phyloP scores from a whole-genome alignment of 2,113 vertebrate species.

The pig (Sus scrofa) region DNA sequence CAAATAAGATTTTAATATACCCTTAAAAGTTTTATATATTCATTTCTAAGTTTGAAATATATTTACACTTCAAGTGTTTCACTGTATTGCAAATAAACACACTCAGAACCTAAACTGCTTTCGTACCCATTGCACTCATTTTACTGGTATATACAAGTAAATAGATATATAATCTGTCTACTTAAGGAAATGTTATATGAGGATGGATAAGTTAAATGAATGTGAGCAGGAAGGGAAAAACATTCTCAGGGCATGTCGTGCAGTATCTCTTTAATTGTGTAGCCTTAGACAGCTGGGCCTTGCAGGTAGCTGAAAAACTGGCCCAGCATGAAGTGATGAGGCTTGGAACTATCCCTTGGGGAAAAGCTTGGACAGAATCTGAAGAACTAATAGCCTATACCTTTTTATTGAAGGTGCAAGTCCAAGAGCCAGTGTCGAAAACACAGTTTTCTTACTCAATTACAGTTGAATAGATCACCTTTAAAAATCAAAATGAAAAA shows the following conservation, averaged over 20 bases:
- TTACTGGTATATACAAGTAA: background rate
- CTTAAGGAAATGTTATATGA: background rate
- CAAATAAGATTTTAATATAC: conserved; percentile 43
- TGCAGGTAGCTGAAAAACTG: background rate
- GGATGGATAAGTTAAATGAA: background rate
- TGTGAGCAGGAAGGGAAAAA: background rate
- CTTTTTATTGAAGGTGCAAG: background rate
- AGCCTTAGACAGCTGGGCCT: background rate
- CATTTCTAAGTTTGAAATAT: background rate
- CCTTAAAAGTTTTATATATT: background rate
- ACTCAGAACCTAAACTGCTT: background rate
- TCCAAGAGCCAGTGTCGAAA: background rate
- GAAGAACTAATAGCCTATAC: background rate
- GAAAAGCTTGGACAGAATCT: background rate
- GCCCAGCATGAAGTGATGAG: background rate
- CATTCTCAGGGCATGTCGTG: background rate
- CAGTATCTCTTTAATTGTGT: background rate
- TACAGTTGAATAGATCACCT: conserved; percentile 19
- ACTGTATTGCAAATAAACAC: conserved; percentile 43
- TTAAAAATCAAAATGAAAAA: conserved; percentile 26
- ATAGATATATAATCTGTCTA: background rate
- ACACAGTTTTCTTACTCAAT: background rate
- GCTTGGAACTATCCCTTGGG: background rate
- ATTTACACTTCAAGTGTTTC: background rate
- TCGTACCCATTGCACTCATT: background rate